Percentiles rank a stretch among this genome's conserved stretches.
Conservation (phyloP, 2,888 invertebrate species). For the Eupithecia subumbrata region DNA sequence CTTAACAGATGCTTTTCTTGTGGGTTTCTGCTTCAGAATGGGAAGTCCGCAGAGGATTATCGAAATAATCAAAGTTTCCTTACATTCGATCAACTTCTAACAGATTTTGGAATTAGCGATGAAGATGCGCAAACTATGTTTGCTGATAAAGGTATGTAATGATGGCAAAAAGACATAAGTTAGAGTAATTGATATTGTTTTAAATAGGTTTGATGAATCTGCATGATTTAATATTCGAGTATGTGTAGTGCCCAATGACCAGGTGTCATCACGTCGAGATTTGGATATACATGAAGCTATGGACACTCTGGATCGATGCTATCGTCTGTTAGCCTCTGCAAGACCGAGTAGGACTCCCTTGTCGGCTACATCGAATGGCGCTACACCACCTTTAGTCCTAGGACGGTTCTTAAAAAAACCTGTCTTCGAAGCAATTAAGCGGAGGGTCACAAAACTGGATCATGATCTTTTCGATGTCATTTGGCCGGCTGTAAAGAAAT, state of each 20-base stretch:
- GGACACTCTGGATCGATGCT: conserved; percentile 90
- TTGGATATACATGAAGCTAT: conserved; percentile 88
- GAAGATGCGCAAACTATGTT: conserved; percentile 87
- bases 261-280: conserved; percentile 88
- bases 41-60: conserved; percentile 91
- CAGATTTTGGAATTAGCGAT: conserved; percentile 88
- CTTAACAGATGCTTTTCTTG: not conserved
- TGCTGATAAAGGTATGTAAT: conserved; percentile 88
- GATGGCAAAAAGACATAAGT: not conserved
- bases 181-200: not conserved
- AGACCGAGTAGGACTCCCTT: conserved; percentile 83
- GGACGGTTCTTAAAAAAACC: conserved; percentile 90
- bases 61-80: conserved; percentile 87
- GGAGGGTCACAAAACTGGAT: conserved; percentile 91
- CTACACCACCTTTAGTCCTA: conserved; percentile 83
- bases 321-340: conserved; percentile 86
- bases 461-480: conserved; percentile 95
- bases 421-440: conserved; percentile 89
- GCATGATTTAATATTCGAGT: conserved; percentile 33
- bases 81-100: conserved; percentile 87
- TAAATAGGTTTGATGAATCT: conserved; percentile 1
- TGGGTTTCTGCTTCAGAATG: conserved; percentile 82
- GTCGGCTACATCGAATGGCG: conserved; percentile 84
- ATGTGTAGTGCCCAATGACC: conserved; percentile 88
- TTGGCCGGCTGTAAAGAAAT: conserved; percentile 94